Conservation (phyloP, 1,140 invertebrate genomes). For the Drosophila funebris region DNA sequence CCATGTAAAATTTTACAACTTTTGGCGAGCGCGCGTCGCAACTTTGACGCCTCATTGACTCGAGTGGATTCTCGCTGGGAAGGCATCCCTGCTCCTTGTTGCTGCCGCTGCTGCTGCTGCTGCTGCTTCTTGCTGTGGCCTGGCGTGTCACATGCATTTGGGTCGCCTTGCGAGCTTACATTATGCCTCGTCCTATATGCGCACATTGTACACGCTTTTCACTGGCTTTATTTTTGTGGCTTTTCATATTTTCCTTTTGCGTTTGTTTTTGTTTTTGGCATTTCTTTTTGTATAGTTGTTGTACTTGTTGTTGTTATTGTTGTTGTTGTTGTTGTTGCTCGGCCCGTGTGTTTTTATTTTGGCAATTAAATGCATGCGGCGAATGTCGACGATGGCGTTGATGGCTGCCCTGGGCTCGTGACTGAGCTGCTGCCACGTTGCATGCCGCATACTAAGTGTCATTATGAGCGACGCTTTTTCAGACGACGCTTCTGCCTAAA, state of each 20-base stretch:
- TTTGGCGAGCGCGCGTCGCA: constrained; percentile 57
- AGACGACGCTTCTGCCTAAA: constrained; percentile 29
- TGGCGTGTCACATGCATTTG: constrained; percentile 80
- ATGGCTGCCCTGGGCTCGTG: constrained; percentile 69
- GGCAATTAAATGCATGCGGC: constrained; percentile 83
- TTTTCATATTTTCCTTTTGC: constrained; percentile 8
- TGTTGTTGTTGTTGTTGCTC: constrained; percentile 11
- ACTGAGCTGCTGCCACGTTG: constrained; percentile 76
- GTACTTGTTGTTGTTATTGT: background rate
- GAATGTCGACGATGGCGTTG: constrained; percentile 70
- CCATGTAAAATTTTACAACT: constrained; percentile 81
- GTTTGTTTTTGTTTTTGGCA: background rate
- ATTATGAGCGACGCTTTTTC: constrained; percentile 66
- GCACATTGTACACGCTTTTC: constrained; percentile 72
- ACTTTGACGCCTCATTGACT: constrained; percentile 81
- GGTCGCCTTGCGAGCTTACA: constrained; percentile 67
- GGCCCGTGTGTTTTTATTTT: constrained; percentile 76
- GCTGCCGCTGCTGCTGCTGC: background rate
- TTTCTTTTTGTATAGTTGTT: background rate
- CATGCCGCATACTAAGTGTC: constrained; percentile 82
- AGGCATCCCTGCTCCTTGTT: constrained; percentile 1
- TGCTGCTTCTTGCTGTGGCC: background rate
- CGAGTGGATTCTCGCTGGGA: constrained; percentile 57
- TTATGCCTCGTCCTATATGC: constrained; percentile 67
- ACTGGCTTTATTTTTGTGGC: constrained; percentile 37